phyloP scores from a whole-genome alignment of 2,797 vertebrate species.

The Cetoscarus ocellatus region DNA sequence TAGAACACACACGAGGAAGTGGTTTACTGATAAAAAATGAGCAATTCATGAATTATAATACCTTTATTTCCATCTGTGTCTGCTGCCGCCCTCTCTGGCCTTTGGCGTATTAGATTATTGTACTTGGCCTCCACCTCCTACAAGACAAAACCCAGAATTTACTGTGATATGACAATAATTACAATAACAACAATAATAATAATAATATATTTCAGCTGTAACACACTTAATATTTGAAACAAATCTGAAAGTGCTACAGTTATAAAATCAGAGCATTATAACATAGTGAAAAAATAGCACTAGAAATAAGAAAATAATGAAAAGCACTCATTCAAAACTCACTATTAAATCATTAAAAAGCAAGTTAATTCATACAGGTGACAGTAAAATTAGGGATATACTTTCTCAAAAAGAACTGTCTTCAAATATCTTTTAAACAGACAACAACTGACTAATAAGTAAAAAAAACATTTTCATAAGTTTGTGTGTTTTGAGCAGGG shows the following conservation, averaged over 20 bases:
- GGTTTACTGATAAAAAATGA: background rate
- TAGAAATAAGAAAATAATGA: no score
- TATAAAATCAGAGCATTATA: no score
- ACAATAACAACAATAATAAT: no score
- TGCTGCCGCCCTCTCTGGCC: conserved; percentile 88
- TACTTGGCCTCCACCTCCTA: conserved; percentile 87
- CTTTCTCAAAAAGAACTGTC: no score
- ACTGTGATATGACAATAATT: background rate
- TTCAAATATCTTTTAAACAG: background rate
- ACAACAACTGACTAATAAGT: background rate
- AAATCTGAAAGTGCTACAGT: no score
- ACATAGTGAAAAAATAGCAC: no score
- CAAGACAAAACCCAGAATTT: conserved; percentile 14
- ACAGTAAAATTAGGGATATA: no score
- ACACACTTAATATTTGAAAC: no score
- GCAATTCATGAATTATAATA: conserved; percentile 58
- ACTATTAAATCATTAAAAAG: no score
- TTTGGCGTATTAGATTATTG: conserved; percentile 88
- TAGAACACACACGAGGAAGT: background rate
- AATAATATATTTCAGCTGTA: no score
- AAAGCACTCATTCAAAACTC: no score
- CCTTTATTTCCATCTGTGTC: conserved; percentile 90
- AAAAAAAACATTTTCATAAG: background rate
- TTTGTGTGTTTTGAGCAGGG: background rate
- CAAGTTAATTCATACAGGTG: no score